Evolutionary conservation across 2,797 vertebrate genomes (phyloP).

Genomic region (Acipenser transmontanus): DNA sequence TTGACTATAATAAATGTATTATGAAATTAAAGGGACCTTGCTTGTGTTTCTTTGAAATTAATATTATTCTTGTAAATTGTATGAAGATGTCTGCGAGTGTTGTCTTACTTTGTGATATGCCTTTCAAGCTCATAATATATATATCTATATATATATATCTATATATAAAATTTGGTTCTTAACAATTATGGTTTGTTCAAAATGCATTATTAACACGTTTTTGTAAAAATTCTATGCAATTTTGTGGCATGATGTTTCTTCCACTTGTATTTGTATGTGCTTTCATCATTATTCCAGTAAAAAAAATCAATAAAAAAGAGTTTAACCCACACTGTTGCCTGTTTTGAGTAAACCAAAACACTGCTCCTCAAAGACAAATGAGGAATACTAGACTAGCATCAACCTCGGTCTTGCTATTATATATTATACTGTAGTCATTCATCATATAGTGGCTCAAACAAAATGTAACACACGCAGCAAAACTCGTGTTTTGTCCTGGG

Average conservation of each 20-base stretch:
- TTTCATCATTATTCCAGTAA: slow-evolving; percentile 71
- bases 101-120: slow-evolving; percentile 56
- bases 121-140: slow-evolving; percentile 49
- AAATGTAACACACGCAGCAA: no score
- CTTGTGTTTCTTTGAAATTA: slow-evolving; percentile 81
- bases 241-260: slow-evolving; percentile 81
- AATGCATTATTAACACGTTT: slow-evolving; percentile 64
- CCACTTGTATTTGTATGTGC: slow-evolving; percentile 77
- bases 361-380: no score
- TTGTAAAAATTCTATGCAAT: slow-evolving; percentile 83
- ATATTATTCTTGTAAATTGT: slow-evolving; percentile 74
- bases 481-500: no score
- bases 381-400: no score
- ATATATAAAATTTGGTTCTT: slow-evolving; percentile 53
- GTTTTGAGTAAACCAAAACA: background rate
- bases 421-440: no score
- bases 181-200: slow-evolving; percentile 54
- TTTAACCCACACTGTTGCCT: slow-evolving; percentile 39
- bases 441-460: no score
- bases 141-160: slow-evolving; percentile 43
- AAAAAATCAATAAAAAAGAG: slow-evolving; percentile 51
- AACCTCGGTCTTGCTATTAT: no score
- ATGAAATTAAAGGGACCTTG: slow-evolving; percentile 69
- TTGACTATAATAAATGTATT: slow-evolving; percentile 22
- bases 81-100: slow-evolving; percentile 59